Base-by-base conservation (phyloP, 37 sponge, comb jelly and placozoan species). In the Theonella swinhoei region DNA sequence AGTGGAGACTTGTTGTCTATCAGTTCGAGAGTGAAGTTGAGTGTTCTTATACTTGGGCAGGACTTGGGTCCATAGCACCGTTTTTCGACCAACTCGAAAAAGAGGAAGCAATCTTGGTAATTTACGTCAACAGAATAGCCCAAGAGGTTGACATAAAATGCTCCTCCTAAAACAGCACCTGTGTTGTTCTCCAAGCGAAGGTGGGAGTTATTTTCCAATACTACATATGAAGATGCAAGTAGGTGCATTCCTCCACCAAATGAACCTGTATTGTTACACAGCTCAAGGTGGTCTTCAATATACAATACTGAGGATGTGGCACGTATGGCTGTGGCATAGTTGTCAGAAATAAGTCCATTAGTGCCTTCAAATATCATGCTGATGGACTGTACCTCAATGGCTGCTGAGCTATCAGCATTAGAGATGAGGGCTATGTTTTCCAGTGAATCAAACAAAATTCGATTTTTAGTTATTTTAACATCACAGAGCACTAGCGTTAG, bases 171-270 rank as follows among this genome's bases (percentile, higher is more conserved):
- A 24, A 78, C 38, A 1, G 38, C 37, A 2, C 59, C 89, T 1
- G 58, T 42, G 66, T 89, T 89, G 42, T 72, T 71, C 23, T 29
- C 8, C 28, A 89, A 78, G 0, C 9, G 26, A 8, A 78, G 4
- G 23, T 42, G 4, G 33, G 78, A 35, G 40, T 79, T 72, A 28
- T 76, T 81, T 8, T 33, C 64, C 23, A 88, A 33, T 7, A 82
- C 32, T 1, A 88, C 22, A 26, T 75, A 41, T 24, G 83, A 68
- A 2, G 31, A 4, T 23, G 64, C 36, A 1, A 26, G 24, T 14
- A 89, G 41, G 4, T 63, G 24, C 3, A 89, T 8, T 1, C 62
- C 89, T 26, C 89, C 89, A 3, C 84, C 89, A 76, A 62, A 72
- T 17, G 77, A 43, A 25, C 42, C 89, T 47, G 74, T 38, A 40